phyloP scores from a whole-genome alignment of 2,888 invertebrate genomes.

The Leucania comma region DNA sequence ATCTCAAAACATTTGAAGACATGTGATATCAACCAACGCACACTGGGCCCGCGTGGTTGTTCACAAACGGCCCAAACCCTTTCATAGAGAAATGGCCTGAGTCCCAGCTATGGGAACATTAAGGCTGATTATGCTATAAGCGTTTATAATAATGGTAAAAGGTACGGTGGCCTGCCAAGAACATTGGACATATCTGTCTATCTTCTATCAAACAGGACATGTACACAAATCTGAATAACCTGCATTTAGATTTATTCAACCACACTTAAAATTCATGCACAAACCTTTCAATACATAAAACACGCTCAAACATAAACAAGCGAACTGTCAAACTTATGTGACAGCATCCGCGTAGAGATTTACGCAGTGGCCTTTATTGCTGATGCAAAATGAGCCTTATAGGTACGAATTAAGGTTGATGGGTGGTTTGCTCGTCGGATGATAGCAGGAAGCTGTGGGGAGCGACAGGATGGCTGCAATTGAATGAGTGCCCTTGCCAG shows the following conservation, averaged over 20 bases:
- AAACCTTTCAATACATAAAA: conserved; percentile 40
- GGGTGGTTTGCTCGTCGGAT: conserved; percentile 28
- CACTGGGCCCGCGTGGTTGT: too few species aligned
- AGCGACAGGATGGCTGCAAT: conserved; percentile 85
- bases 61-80: too few species aligned
- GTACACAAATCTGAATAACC: conserved; percentile 9
- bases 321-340: conserved; percentile 62
- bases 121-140: too few species aligned
- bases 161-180: neutral
- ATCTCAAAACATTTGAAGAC: too few species aligned
- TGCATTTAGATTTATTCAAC: conserved; percentile 6
- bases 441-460: conserved; percentile 78
- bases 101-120: too few species aligned
- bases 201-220: neutral
- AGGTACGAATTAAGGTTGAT: conserved; percentile 51
- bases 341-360: conserved; percentile 69
- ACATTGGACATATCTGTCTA: neutral
- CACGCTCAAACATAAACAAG: conserved; percentile 57
- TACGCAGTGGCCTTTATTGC: conserved; percentile 53
- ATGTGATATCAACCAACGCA: too few species aligned
- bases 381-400: conserved; percentile 65
- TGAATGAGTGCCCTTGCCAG: conserved; percentile 84
- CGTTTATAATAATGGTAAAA: too few species aligned
- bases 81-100: too few species aligned
- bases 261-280: conserved; percentile 31